A percentile compares a stretch with the other conserved stretches of the same genome.
These are phyloP conservation scores for Pica pica DNA, from an alignment of 2,113 vertebrate genomes.

Conservation along the genomic window DNA sequence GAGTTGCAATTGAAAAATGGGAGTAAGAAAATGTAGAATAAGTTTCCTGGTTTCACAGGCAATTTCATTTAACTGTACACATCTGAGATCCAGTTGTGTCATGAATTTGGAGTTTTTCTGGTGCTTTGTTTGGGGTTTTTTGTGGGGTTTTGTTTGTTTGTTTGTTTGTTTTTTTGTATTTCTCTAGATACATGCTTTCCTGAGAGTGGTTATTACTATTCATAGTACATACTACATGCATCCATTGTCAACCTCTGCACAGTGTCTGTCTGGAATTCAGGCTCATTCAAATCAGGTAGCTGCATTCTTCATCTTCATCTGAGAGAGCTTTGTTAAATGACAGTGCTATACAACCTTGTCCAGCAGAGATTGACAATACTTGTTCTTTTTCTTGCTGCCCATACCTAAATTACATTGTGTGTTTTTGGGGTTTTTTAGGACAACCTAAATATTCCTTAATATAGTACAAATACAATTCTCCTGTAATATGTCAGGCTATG, in stretches of 20 bases:
- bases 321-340: neutral
- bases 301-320: neutral
- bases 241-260: neutral
- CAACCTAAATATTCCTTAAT: neutral
- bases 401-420: neutral
- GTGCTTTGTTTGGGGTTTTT: neutral
- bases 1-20: neutral
- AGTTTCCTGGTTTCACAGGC: neutral
- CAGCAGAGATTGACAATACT: neutral
- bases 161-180: neutral
- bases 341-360: neutral
- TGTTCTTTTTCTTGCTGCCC: neutral
- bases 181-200: neutral
- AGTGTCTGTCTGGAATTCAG: neutral
- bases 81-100: neutral
- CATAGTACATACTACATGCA: neutral
- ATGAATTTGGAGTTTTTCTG: neutral
- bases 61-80: neutral
- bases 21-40: neutral
- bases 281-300: neutral
- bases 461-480: neutral
- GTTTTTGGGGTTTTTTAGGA: rapidly evolving
- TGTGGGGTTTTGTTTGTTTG: neutral
- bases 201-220: neutral
- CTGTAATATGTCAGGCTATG: neutral